Percentiles rank a stretch among this genome's conserved stretches.
Evolutionary conservation across 2,113 vertebrate genomes (phyloP).

Genomic region (Macrotis lagotis): DNA sequence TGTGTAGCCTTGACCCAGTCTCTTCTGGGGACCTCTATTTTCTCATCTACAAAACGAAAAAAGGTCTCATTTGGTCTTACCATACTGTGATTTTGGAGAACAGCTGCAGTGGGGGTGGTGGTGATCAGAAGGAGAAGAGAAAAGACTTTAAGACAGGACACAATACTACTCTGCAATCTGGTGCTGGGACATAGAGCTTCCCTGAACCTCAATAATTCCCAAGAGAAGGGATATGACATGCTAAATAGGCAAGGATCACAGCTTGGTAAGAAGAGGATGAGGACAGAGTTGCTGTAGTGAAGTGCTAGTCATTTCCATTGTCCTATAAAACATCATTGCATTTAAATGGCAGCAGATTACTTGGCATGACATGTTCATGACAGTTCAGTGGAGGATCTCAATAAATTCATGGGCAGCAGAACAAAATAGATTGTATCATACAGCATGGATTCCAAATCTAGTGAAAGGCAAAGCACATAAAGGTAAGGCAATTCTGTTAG

Average conservation of each 20-base stretch:
- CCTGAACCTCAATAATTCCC: background rate
- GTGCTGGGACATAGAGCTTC: background rate
- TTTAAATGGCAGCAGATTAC: background rate
- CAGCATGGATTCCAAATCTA: background rate
- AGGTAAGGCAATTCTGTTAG: background rate
- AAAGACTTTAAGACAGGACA: background rate
- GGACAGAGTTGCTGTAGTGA: background rate
- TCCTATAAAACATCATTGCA: background rate
- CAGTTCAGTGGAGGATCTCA: conserved; percentile 22
- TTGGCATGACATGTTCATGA: background rate
- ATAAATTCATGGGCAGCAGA: background rate
- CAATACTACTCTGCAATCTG: background rate
- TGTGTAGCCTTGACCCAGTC: background rate
- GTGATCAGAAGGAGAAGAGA: background rate
- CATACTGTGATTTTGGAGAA: background rate
- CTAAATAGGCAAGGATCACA: background rate
- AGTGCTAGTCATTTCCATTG: background rate
- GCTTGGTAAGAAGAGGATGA: background rate
- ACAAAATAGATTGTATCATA: background rate
- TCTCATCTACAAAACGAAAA: background rate
- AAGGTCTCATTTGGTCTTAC: background rate
- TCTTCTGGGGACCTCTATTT: background rate
- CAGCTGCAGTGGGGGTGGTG: background rate
- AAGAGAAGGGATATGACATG: background rate
- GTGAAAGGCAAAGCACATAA: background rate